Evolutionary conservation across 2,797 vertebrate genomes (phyloP).

Genomic region (Siniperca scherzeri): DNA sequence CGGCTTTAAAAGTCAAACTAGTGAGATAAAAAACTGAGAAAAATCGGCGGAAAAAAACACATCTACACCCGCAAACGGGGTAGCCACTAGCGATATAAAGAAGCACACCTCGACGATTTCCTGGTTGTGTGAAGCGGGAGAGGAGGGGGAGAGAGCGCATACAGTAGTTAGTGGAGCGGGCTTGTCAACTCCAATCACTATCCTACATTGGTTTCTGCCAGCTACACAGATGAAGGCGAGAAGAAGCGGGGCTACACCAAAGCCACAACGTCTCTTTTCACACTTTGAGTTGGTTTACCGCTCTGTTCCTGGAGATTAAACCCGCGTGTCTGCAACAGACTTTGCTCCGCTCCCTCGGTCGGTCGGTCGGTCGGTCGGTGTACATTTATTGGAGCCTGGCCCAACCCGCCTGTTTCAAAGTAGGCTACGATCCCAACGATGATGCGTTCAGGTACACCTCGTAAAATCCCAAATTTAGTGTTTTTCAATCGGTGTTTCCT

Average conservation of each 20-base stretch:
- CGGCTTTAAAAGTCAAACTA: constrained; percentile 62
- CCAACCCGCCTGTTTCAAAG: constrained; percentile 82
- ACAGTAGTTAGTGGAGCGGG: constrained; percentile 85
- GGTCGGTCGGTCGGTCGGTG: constrained; percentile 49
- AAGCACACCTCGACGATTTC: constrained; percentile 88
- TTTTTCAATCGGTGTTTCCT: not conserved
- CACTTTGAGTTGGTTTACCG: constrained; percentile 20
- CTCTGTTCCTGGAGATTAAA: constrained; percentile 1
- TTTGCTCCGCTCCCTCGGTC: constrained; percentile 38
- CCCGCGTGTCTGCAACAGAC: constrained; percentile 34
- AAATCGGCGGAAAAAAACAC: constrained; percentile 33
- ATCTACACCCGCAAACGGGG: constrained; percentile 78
- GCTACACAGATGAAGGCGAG: constrained; percentile 15
- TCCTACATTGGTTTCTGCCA: constrained; percentile 64
- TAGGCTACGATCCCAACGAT: constrained; percentile 62
- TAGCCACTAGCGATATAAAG: constrained; percentile 74
- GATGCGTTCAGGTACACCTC: constrained; percentile 54
- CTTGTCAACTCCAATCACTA: constrained; percentile 88
- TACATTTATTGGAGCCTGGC: constrained; percentile 69
- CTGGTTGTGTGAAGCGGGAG: constrained; percentile 85
- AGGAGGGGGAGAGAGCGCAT: constrained; percentile 61
- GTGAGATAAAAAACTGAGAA: constrained; percentile 31
- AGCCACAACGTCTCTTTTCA: constrained; percentile 33
- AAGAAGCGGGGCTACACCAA: not conserved
- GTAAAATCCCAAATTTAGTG: not conserved